Evolutionary conservation across 2,797 vertebrate species (phyloP), one percentile per base, ranked within the genome.

Genomic region (Natrix natrix): DNA sequence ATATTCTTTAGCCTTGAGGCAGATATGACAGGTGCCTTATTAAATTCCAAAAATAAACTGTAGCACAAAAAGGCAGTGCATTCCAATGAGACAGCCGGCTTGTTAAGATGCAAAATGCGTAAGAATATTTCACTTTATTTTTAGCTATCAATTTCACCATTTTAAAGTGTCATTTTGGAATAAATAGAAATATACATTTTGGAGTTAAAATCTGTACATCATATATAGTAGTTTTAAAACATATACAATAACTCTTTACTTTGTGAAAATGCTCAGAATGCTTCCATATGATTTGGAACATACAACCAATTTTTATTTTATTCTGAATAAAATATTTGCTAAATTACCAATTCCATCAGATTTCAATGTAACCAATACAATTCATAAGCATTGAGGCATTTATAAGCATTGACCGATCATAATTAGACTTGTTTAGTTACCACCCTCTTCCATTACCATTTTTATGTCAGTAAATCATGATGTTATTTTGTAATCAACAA

Each of bases 11-110:
- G 98, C 98, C 98, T 98, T 97, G 96, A 98, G 98, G 98, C 98
- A 98, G 97, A 97, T 98, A 98, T 98, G 98, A 98, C 98, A 98
- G 98, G 97, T 94, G 90, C 98, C 98, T 98, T 98, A 98, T 98
- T 98, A 98, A 98, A 98, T 98, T 98, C 97, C 98, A 97, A 98
- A 98, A 98, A 98, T 98, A 98, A 98, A 97, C 97, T 96, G 96
- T 97, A 97, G 97, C 96, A 97, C 95, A 96, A 97, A 97, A 97
- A 98, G 96, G 92, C 93, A 96, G 95, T 95, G 97, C 97, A 98
- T 98, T 97, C 96, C 97, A 98, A 98, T 98, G 97, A 98, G 98
- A 97, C 95, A 97, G 95, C 93, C 96, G 96, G 97, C 97, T 97
- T 97, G 97, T 98, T 98, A 98, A 97, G 97, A 98, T 98, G 97